These are phyloP conservation scores for Parotocinclus haroldoi DNA, from an alignment of 2,797 vertebrate species.

Conservation along the genomic window DNA sequence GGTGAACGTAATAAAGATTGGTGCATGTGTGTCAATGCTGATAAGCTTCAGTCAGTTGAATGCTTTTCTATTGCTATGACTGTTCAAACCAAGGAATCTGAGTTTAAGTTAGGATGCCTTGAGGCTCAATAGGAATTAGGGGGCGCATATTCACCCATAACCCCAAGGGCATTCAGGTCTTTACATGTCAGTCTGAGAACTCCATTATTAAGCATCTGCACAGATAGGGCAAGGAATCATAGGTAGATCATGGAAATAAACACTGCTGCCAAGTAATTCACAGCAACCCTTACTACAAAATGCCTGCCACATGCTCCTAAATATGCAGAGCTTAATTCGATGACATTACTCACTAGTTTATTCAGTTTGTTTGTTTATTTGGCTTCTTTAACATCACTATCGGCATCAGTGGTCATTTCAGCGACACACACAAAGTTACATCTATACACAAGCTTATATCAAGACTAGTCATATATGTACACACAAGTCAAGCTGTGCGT, in stretches of 20 bases:
- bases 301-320: background rate
- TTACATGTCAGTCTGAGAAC: constrained; percentile 51
- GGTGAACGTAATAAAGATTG: too few species aligned
- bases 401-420: too few species aligned
- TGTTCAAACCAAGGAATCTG: constrained; percentile 32
- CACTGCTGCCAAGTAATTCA: constrained; percentile 31
- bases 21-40: too few species aligned
- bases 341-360: too few species aligned
- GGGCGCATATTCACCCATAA: constrained; percentile 28
- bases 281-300: constrained; percentile 35
- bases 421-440: too few species aligned
- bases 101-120: constrained; percentile 60
- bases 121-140: constrained; percentile 45
- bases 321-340: too few species aligned
- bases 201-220: constrained; percentile 45
- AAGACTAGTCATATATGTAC: too few species aligned
- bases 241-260: constrained; percentile 31
- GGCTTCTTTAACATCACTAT: too few species aligned
- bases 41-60: too few species aligned
- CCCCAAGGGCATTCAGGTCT: constrained; percentile 44
- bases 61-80: constrained; percentile 1
- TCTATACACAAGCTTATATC: too few species aligned
- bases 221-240: constrained; percentile 29
- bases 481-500: background rate
- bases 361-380: too few species aligned